These are phyloP conservation scores for Diloba caeruleocephala DNA, from an alignment of 2,888 invertebrate genomes.

Conservation along the genomic window DNA sequence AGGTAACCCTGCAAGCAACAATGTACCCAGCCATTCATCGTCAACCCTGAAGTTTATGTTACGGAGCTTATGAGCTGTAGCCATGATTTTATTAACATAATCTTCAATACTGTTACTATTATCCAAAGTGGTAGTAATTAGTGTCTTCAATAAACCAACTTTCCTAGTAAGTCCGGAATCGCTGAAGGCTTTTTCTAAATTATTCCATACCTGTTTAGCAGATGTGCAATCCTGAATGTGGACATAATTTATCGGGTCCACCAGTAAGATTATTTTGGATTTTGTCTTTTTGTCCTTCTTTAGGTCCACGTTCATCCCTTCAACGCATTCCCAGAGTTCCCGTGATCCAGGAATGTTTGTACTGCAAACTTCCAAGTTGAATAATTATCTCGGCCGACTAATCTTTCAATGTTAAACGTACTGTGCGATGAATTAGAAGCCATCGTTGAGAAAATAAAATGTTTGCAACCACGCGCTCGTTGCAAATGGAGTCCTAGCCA, in stretches of 20 bases:
- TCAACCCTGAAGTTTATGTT: not conserved
- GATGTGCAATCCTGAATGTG: constrained; percentile 4
- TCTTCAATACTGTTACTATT: constrained; percentile 5
- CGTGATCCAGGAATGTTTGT: too few relatives aligned
- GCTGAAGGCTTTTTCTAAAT: not conserved
- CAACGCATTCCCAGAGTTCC: too few relatives aligned
- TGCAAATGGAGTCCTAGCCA: too few relatives aligned
- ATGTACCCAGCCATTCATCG: constrained; percentile 13
- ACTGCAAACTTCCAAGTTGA: too few relatives aligned
- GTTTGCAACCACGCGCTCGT: too few relatives aligned
- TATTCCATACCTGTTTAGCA: constrained; percentile 20
- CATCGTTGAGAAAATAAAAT: too few relatives aligned
- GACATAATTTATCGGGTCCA: constrained; percentile 10
- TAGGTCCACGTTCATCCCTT: too few relatives aligned
- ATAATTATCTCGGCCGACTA: too few relatives aligned
- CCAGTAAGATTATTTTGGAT: too few relatives aligned
- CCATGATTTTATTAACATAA: not conserved
- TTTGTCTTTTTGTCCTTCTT: too few relatives aligned
- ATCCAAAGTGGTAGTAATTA: constrained; percentile 9
- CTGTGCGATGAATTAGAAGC: too few relatives aligned
- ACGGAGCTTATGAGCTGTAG: not conserved
- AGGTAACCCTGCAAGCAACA: not conserved
- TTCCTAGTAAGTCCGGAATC: constrained; percentile 11
- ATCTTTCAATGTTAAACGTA: too few relatives aligned
- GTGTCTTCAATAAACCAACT: constrained; percentile 15